Conservation (phyloP, 1,140 invertebrate species). For the Drosophila lini region DNA sequence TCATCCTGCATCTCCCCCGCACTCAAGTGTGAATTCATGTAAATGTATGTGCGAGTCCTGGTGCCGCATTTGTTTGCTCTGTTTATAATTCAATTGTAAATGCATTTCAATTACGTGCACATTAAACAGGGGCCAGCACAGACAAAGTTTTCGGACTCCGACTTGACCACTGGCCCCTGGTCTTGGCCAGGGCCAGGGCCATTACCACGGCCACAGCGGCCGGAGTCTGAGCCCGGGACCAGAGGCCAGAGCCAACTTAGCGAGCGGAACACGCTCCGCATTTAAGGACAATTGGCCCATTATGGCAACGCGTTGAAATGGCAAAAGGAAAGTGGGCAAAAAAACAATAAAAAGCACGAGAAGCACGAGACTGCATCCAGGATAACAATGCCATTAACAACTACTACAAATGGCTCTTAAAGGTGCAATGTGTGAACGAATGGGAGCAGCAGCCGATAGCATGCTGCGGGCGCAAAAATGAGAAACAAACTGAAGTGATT, state of each 20-base stretch:
- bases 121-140: conserved; percentile 75
- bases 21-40: conserved; percentile 58
- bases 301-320: conserved; percentile 81
- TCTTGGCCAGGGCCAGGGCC: conserved; percentile 31
- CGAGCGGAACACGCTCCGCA: conserved; percentile 54
- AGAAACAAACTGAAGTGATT: conserved; percentile 30
- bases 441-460: conserved; percentile 14
- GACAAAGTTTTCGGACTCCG: conserved; percentile 71
- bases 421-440: conserved; percentile 54
- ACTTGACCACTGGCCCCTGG: conserved; percentile 45
- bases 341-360: conserved; percentile 59
- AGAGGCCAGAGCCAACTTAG: conserved; percentile 57
- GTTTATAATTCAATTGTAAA: conserved; percentile 84
- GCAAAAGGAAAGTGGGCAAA: conserved; percentile 74
- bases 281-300: conserved; percentile 81
- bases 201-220: conserved; percentile 60
- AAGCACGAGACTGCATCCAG: conserved; percentile 26
- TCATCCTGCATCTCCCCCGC: background rate
- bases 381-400: conserved; percentile 69
- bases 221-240: conserved; percentile 38
- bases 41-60: conserved; percentile 45
- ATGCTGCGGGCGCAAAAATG: conserved; percentile 6
- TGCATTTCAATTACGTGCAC: conserved; percentile 83
- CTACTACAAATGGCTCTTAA: conserved; percentile 55
- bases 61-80: conserved; percentile 73